Percentiles rank a stretch among this genome's conserved stretches.
Evolutionary conservation across 2,113 vertebrate genomes (phyloP).

Genomic region (Deroptyus accipitrinus): DNA sequence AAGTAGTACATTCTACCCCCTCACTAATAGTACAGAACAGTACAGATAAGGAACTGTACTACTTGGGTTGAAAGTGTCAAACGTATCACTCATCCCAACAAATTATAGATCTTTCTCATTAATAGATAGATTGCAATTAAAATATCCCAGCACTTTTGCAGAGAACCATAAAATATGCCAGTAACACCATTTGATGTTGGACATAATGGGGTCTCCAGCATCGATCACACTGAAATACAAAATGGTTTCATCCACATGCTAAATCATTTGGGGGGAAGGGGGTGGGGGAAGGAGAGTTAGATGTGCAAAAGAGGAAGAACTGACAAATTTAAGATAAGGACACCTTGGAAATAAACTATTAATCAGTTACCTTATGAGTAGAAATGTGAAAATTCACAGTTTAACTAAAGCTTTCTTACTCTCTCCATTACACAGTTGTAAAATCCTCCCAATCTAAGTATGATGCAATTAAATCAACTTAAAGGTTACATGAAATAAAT

Average conservation of each 20-base stretch:
- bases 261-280: neutral
- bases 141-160: neutral
- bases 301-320: neutral
- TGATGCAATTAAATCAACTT: neutral
- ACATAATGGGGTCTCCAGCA: constrained; percentile 31
- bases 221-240: neutral
- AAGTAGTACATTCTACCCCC: neutral
- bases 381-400: neutral
- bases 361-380: neutral
- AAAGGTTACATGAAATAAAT: neutral
- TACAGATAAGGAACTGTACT: neutral
- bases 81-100: neutral
- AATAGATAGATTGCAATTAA: constrained; percentile 30
- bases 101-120: constrained; percentile 9
- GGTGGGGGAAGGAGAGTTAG: neutral
- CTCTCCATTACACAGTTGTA: neutral
- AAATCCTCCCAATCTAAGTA: neutral
- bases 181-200: neutral
- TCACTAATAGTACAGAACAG: neutral
- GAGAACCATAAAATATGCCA: constrained; percentile 19
- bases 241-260: neutral
- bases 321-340: neutral
- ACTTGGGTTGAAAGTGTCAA: neutral
- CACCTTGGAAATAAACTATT: neutral
- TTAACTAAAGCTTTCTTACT: neutral